Evolutionary conservation across 2,797 vertebrate genomes (phyloP), one percentile per base, ranked within the genome.

Genomic region (Catharus ustulatus): DNA sequence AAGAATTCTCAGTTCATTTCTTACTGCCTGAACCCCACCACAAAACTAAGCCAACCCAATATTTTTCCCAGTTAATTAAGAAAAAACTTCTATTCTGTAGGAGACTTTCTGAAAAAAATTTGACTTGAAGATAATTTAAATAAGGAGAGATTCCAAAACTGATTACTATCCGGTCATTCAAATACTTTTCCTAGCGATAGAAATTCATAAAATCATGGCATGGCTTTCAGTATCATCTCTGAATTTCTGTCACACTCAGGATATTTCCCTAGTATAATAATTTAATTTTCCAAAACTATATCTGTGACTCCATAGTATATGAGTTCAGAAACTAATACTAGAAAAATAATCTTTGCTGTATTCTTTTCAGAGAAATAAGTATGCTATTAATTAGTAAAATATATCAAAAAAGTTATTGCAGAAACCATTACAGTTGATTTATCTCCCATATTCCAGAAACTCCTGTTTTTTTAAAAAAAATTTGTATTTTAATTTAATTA

Each of bases 391-490:
- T 76, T 46, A 57, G 57, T 52, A 42, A 55, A 88, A 84, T 30
- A 21, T 13, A n/a, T 61, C 10, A 49, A 1, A 10, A 59, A 88
- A 80, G 36, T 29, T 1, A 12, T 66, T 59, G 18, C 13, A 49
- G 29, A 77, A 90, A 64, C 3, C 6, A 26, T 72, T 85, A 6
- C 3, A 49, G 10, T 29, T 79, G 12, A 51, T 69, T 87, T 80
- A 6, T 79, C 5, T 59, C 11, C 5, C 36, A 20, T 58, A n/a
- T 69, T 79, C 8, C 14, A 66, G 36, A 66, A 64, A 3, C 0
- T 14, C 9, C 0, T 66, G 0, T 1, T 13, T 8, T n/a, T 58
- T 13, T 4, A 10, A 0, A 10, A 29, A 57, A 57, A 12, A 6
- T 75, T 72, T 66, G 21, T 36, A 43, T 79, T 81, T 92, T 48